A percentile compares a stretch with the other conserved stretches of the same genome.
phyloP scores from a whole-genome alignment of 2,797 vertebrate genomes.

The Sylvia borin region DNA sequence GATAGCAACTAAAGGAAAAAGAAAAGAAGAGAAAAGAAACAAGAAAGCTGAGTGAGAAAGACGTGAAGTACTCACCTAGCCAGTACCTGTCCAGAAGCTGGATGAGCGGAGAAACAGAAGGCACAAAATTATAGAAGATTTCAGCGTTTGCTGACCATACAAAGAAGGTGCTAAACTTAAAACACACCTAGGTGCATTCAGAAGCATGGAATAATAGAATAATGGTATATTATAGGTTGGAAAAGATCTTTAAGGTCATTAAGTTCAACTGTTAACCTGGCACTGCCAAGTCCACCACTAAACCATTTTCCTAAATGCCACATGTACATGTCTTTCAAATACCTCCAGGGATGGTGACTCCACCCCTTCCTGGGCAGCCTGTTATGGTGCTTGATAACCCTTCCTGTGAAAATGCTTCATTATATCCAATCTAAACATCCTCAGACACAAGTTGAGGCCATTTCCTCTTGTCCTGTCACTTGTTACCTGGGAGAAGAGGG shows the following conservation, averaged over 20 bases:
- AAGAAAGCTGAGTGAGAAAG: not conserved
- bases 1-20: not conserved
- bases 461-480: not conserved
- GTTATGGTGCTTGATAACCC: not conserved
- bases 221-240: too few species aligned
- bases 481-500: not conserved
- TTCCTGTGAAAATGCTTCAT: not conserved
- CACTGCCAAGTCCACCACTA: not conserved
- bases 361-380: not conserved
- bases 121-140: not conserved
- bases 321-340: not conserved
- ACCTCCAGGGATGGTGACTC: not conserved
- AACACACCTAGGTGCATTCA: not conserved
- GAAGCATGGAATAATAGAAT: not conserved
- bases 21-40: not conserved
- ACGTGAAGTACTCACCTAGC: not conserved
- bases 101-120: not conserved
- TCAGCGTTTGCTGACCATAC: not conserved
- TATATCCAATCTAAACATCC: not conserved
- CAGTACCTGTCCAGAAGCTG: not conserved
- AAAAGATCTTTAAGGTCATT: not conserved
- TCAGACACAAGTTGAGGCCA: not conserved
- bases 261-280: fast-evolving
- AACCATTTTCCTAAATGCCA: not conserved
- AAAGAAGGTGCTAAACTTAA: not conserved